Evolutionary conservation across 2,888 invertebrate species (phyloP).

Genomic region (Incurvaria masculella): DNA sequence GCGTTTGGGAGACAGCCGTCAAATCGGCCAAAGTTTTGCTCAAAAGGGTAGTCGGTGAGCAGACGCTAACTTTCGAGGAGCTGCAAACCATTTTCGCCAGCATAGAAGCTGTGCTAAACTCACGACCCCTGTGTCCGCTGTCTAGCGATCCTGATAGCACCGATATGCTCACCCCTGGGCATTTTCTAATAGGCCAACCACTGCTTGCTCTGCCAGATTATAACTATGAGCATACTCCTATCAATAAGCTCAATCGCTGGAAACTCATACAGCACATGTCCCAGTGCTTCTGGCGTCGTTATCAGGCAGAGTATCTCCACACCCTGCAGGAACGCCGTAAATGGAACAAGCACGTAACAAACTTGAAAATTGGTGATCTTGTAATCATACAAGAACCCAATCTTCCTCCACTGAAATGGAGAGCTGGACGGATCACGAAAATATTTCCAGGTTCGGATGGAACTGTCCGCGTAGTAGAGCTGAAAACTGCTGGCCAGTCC

Average conservation of each 20-base stretch:
- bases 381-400: slow-evolving; percentile 6
- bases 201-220: slow-evolving; percentile 7
- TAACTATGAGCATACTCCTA: neutral
- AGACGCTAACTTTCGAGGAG: slow-evolving; percentile 5
- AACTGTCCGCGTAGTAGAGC: slow-evolving; percentile 9
- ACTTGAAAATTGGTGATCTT: slow-evolving; percentile 6
- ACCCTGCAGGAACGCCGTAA: slow-evolving; percentile 14
- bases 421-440: slow-evolving; percentile 2
- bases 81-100: slow-evolving; percentile 16
- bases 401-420: slow-evolving; percentile 9
- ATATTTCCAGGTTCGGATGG: slow-evolving; percentile 11
- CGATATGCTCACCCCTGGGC: slow-evolving; percentile 19
- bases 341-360: slow-evolving; percentile 8
- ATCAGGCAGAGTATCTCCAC: slow-evolving; percentile 15
- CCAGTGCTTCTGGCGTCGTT: slow-evolving; percentile 15
- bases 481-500: too few species aligned
- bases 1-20: slow-evolving; percentile 10
- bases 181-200: slow-evolving; percentile 21
- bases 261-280: slow-evolving; percentile 11
- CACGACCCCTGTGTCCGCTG: slow-evolving; percentile 21
- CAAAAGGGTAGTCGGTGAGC: slow-evolving; percentile 5
- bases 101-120: slow-evolving; percentile 25
- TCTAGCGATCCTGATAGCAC: slow-evolving; percentile 20
- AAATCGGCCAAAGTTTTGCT: slow-evolving; percentile 7
- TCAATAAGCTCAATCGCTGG: slow-evolving; percentile 7